Evolutionary conservation across 2,888 invertebrate genomes (phyloP).

Genomic region (Eumerus sabulonum): DNA sequence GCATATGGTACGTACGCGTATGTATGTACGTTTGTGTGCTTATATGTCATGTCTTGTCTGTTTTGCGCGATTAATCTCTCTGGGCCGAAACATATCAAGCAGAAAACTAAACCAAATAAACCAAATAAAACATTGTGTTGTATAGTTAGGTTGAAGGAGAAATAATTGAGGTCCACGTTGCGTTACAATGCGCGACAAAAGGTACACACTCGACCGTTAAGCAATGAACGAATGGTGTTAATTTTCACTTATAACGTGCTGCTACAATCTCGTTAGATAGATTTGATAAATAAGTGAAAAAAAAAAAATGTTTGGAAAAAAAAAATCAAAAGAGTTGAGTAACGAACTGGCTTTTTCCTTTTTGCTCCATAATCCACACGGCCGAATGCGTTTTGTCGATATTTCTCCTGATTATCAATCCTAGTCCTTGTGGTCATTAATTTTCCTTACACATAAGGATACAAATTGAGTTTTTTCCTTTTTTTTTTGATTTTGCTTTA

Average conservation of each 20-base stretch:
- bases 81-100: slow-evolving; percentile 16
- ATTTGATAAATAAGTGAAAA: slow-evolving; percentile 16
- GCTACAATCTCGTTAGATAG: slow-evolving; percentile 46
- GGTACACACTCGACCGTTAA: slow-evolving; percentile 13
- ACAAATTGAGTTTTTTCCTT: slow-evolving; percentile 62
- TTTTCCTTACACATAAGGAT: slow-evolving; percentile 61
- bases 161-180: slow-evolving; percentile 53
- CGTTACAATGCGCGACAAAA: slow-evolving; percentile 50
- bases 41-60: not conserved
- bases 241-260: slow-evolving; percentile 52
- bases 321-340: slow-evolving; percentile 41
- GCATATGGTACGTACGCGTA: too few relatives aligned
- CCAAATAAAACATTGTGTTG: slow-evolving; percentile 9
- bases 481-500: too few relatives aligned
- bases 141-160: slow-evolving; percentile 6
- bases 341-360: slow-evolving; percentile 37
- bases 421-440: slow-evolving; percentile 57
- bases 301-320: too few relatives aligned
- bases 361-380: not conserved
- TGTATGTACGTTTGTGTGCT: too few relatives aligned
- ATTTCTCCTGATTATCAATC: slow-evolving; percentile 52
- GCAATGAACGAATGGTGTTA: slow-evolving; percentile 48
- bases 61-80: slow-evolving; percentile 32
- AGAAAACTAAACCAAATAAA: slow-evolving; percentile 3
- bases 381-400: slow-evolving; percentile 50